Conservation (phyloP, 2,113 vertebrate genomes). For the Ictalurus furcatus region DNA sequence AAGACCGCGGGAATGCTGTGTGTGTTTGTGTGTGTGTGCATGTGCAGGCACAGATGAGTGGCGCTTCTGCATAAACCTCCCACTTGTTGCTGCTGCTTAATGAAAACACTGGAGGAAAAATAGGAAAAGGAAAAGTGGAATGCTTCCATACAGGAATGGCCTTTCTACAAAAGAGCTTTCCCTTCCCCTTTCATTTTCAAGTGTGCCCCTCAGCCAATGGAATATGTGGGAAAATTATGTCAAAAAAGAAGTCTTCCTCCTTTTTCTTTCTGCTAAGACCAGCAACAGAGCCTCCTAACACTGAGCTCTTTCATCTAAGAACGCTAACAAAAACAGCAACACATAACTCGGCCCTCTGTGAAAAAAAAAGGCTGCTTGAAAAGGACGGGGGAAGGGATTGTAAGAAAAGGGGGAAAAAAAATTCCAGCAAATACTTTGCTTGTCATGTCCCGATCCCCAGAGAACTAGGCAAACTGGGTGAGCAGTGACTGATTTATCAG, state of each 20-base stretch:
- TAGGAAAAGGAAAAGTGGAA: conserved; percentile 61
- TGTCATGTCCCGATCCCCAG: conserved; percentile 59
- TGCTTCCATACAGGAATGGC: conserved; percentile 66
- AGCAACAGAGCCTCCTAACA: conserved; percentile 57
- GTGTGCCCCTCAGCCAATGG: conserved; percentile 71
- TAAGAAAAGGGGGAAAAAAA: conserved; percentile 51
- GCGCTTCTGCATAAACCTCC: conserved; percentile 55
- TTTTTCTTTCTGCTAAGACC: conserved; percentile 61
- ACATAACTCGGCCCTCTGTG: conserved; percentile 72
- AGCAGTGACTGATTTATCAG: conserved; percentile 71
- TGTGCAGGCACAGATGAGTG: conserved; percentile 48
- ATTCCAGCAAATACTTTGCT: conserved; percentile 67
- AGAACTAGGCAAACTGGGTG: conserved; percentile 53
- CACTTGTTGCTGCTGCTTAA: conserved; percentile 53
- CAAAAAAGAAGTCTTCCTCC: conserved; percentile 69
- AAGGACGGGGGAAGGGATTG: conserved; percentile 57
- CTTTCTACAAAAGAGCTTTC: conserved; percentile 58
- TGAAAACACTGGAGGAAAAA: conserved; percentile 63
- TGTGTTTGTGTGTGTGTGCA: conserved; percentile 51
- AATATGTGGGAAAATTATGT: conserved; percentile 80
- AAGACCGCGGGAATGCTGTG: conserved; percentile 16
- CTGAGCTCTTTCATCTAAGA: conserved; percentile 75
- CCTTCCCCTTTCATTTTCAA: conserved; percentile 71
- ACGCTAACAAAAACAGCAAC: conserved; percentile 76
- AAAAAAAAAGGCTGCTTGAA: conserved; percentile 70